Evolutionary conservation across 2,113 vertebrate genomes (phyloP).

Genomic region (Pollachius pollachius): DNA sequence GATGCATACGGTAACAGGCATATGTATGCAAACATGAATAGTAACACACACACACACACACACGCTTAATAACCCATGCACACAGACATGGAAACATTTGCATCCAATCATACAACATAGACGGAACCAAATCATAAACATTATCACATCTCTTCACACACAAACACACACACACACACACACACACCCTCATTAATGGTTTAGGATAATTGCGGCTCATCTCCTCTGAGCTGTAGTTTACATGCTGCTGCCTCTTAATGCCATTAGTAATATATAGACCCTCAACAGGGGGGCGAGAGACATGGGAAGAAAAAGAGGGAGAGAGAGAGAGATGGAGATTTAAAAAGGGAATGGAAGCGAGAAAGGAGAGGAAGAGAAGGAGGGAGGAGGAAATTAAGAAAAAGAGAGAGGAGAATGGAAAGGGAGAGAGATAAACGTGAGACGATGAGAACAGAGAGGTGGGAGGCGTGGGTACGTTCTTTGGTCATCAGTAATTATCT

Average conservation of each 20-base stretch:
- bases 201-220: too few species aligned
- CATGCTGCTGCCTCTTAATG: too few species aligned
- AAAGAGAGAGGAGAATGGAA: constrained; percentile 36
- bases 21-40: neutral
- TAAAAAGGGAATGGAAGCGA: neutral
- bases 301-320: too few species aligned
- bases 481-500: constrained; percentile 73
- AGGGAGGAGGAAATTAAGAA: too few species aligned
- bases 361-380: too few species aligned
- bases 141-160: neutral
- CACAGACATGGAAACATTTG: neutral
- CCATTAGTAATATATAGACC: too few species aligned
- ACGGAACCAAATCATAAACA: neutral
- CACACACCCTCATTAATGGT: neutral
- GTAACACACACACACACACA: constrained; percentile 1
- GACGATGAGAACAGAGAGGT: neutral
- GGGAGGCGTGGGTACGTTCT: constrained; percentile 41
- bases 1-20: neutral
- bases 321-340: neutral
- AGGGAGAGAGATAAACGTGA: constrained; percentile 26
- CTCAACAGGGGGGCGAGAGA: too few species aligned
- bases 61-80: neutral
- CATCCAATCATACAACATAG: neutral
- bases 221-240: too few species aligned
- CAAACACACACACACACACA: neutral